These are phyloP conservation scores for Nansenia antarctica DNA, from an alignment of 2,113 vertebrate genomes.

Conservation along the genomic window DNA sequence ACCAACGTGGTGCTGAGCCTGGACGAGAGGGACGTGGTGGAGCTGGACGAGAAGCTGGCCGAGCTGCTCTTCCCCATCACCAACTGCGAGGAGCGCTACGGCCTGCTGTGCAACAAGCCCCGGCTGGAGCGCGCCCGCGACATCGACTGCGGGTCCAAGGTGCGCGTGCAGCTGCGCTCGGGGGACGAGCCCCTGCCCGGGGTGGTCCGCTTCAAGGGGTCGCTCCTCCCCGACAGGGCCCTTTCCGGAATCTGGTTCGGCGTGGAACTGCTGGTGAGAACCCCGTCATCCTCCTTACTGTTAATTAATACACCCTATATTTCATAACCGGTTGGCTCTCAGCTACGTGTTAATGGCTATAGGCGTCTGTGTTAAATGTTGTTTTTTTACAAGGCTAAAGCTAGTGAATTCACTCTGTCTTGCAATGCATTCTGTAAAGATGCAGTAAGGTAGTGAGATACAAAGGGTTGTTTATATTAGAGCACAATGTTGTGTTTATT, in stretches of 20 bases:
- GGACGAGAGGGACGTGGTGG: slow-evolving; percentile 90
- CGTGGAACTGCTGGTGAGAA: slow-evolving; percentile 94
- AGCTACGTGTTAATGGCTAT: not conserved
- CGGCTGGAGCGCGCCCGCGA: slow-evolving; percentile 85
- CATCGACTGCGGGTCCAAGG: slow-evolving; percentile 90
- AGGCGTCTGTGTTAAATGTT: not conserved
- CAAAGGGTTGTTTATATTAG: slow-evolving; percentile 52
- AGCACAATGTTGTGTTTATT: slow-evolving; percentile 60
- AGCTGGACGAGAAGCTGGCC: slow-evolving; percentile 90
- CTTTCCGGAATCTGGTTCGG: slow-evolving; percentile 95
- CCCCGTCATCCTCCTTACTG: not conserved
- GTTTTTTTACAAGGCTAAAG: not conserved
- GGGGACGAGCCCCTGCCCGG: slow-evolving; percentile 92
- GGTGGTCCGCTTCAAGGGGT: slow-evolving; percentile 93
- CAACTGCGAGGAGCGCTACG: slow-evolving; percentile 93
- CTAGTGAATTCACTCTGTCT: slow-evolving; percentile 6
- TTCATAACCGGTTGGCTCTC: not conserved
- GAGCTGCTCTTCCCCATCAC: slow-evolving; percentile 96
- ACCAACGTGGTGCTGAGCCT: slow-evolving; percentile 87
- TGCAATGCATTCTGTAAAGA: slow-evolving; percentile 21
- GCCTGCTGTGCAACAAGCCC: slow-evolving; percentile 84
- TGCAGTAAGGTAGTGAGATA: slow-evolving; percentile 23
- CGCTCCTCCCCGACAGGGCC: slow-evolving; percentile 87
- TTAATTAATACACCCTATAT: not conserved
- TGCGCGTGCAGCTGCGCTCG: slow-evolving; percentile 89